Evolutionary conservation across 2,113 vertebrate genomes (phyloP), one percentile per base, ranked within the genome.

Genomic region (Pachycephala philippinensis): DNA sequence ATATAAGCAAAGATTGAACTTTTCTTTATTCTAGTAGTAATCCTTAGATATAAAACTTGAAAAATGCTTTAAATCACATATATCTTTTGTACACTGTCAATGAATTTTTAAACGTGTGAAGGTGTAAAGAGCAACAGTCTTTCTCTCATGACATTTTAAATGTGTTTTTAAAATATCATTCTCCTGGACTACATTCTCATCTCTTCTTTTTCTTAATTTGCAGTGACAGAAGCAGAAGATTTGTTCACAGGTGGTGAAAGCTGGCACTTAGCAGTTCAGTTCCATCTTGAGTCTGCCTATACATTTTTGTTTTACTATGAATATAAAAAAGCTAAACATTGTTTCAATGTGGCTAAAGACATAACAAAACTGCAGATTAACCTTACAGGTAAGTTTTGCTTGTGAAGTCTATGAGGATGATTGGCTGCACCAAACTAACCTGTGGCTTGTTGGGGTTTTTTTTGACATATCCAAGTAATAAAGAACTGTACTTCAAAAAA

Each of bases 231-330:
- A 88, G 94, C 94, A 40, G 96, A 98, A 71, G 53, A 94, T 71
- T 89, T 99, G 74, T 97, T 99, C 54, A 64, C 71, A 33, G 95
- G 91, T 74, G 94, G 75, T 57, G 94, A 96, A 18, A 97, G 97
- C 56, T 96, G 90, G 64, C 98, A 97, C 83, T 98, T 99, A 93
- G 97, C 97, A 68, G 96, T 99, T 91, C 99, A 99, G 45, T 99
- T 99, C 88, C 98, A 99, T 91, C 98, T 99, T 95, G 99, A 99
- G 96, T 99, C 99, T 94, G 98, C 98, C 84, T 99, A 99, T 96
- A 96, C 81, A 1, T 98, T 96, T 95, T 98, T 99, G 88, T 98
- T 98, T 94, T 99, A 99, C 97, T 99, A 99, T 16, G 99, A 99
- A n/a, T 99, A 99, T 95, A 98, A 97, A 95, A 97, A 97, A 66